Evolutionary conservation across 2,797 vertebrate species (phyloP), one percentile per base, ranked within the genome.

Genomic region (Octomys mimax): DNA sequence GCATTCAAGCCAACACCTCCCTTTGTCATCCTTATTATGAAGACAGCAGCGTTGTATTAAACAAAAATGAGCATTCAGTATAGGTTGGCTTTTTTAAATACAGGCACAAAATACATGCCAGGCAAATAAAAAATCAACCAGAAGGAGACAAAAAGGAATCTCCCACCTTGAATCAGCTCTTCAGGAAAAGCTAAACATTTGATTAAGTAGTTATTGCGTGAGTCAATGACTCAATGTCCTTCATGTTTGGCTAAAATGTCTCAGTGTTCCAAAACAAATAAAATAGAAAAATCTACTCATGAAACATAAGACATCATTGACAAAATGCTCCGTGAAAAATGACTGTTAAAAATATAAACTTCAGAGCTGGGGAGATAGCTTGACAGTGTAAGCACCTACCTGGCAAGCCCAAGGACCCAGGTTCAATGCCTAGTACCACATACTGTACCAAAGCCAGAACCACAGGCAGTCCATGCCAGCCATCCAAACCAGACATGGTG

Each of bases 261-360:
- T 79, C 71, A 36, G 73, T 78, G n/a, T 73, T 79, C 68, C 82
- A 91, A 80, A 80, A 66, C 42, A 84, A 73, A 71, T 49, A 73
- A 82, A 90, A 94, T 24, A 54, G 61, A 86, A 89, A 87, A 90
- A 70, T 18, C 49, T 28, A 24, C n/a, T 14, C 28, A 14, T 5
- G 33, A 39, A 22, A 28, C 64, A 26, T 66, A 83, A 71, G 61
- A 82, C 62, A 70, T 75, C 21, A 91, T 49, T 70, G 28, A 59
- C 24, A 61, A 75, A 91, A 61, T 36, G 31, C 5, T 80, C 52
- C 52, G 6, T 83, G 59, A 64, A 61, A 79, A 91, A 49, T 92
- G 36, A 42, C 64, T 95, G 86, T 94, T 66, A 64, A 33, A 89
- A 73, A 79, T 64, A 36, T 33, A 81, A 82, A 49, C 49, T 49